Conservation (phyloP, 2,797 vertebrate species). For the Eupleurogrammus muticus region DNA sequence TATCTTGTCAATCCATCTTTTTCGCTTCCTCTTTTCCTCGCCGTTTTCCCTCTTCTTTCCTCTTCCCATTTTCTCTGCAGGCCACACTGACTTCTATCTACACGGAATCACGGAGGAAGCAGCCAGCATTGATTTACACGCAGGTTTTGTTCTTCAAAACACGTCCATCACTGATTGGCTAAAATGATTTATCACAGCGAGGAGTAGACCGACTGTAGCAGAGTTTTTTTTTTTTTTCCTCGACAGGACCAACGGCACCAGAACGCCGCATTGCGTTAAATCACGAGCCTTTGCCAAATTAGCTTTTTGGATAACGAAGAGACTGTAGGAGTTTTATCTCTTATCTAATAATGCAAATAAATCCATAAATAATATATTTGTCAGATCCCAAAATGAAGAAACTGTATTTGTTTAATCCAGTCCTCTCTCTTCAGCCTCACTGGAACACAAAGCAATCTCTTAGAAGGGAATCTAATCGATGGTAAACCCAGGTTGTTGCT, state of each 20-base stretch:
- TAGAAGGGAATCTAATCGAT: too few species aligned
- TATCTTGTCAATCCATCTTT: slow-evolving; percentile 33
- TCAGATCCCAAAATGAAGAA: slow-evolving; percentile 14
- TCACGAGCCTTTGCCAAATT: slow-evolving; percentile 51
- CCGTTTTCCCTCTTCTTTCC: neutral
- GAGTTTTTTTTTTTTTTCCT: slow-evolving; percentile 19
- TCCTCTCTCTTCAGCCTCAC: neutral
- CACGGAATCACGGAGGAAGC: slow-evolving; percentile 17
- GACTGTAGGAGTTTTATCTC: slow-evolving; percentile 22
- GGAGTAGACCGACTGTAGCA: slow-evolving; percentile 7
- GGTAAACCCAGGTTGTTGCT: neutral
- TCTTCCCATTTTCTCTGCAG: slow-evolving; percentile 22
- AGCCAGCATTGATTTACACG: slow-evolving; percentile 53
- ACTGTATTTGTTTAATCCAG: slow-evolving; percentile 3
- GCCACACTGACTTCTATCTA: slow-evolving; percentile 4
- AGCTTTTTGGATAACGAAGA: slow-evolving; percentile 57
- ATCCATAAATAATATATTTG: too few species aligned
- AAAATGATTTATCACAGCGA: slow-evolving; percentile 54
- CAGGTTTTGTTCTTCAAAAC: slow-evolving; percentile 41
- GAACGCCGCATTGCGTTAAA: slow-evolving; percentile 45
- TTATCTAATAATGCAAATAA: too few species aligned
- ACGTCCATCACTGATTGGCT: slow-evolving; percentile 59
- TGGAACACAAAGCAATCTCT: neutral
- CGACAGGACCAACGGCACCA: slow-evolving; percentile 25
- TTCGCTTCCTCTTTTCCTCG: slow-evolving; percentile 7